Evolutionary conservation across 1,140 invertebrate genomes (phyloP).

Genomic region (Melitaea cinxia): DNA sequence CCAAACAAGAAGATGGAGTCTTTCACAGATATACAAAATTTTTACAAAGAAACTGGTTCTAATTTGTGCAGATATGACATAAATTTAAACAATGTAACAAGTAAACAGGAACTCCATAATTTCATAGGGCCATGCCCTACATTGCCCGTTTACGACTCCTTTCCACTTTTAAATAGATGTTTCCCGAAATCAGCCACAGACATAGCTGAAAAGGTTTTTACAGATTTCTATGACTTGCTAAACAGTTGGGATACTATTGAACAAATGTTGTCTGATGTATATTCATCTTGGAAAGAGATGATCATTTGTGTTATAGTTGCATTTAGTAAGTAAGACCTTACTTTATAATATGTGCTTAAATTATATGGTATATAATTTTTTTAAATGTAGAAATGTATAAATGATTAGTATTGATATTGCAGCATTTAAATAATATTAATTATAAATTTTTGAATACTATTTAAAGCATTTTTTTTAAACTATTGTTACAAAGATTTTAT

Average conservation of each 20-base stretch:
- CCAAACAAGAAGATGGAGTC: slow-evolving; percentile 86
- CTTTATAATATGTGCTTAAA: too few species aligned
- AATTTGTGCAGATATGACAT: slow-evolving; percentile 88
- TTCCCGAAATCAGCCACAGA: slow-evolving; percentile 87
- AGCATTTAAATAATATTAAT: too few species aligned
- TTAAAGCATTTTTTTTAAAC: too few species aligned
- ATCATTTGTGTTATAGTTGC: slow-evolving; percentile 90
- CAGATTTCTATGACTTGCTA: slow-evolving; percentile 89
- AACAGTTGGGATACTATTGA: slow-evolving; percentile 94
- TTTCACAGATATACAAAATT: slow-evolving; percentile 87
- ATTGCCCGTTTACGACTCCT: slow-evolving; percentile 87
- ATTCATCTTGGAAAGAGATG: slow-evolving; percentile 93
- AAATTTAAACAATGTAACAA: slow-evolving; percentile 78
- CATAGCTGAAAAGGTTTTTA: slow-evolving; percentile 83
- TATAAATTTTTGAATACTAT: too few species aligned
- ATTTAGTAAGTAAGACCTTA: slow-evolving; percentile 85
- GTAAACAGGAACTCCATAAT: slow-evolving; percentile 77
- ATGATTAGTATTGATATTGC: too few species aligned
- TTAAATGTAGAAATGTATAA: too few species aligned
- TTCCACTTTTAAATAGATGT: slow-evolving; percentile 93
- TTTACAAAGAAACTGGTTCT: slow-evolving; percentile 87
- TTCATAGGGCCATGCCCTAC: slow-evolving; percentile 87
- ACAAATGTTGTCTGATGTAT: slow-evolving; percentile 93
- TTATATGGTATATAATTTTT: not conserved
- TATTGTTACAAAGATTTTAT: slow-evolving; percentile 16